Base-by-base conservation (phyloP, 2,113 vertebrate genomes). In the Ageneiosus marmoratus region DNA sequence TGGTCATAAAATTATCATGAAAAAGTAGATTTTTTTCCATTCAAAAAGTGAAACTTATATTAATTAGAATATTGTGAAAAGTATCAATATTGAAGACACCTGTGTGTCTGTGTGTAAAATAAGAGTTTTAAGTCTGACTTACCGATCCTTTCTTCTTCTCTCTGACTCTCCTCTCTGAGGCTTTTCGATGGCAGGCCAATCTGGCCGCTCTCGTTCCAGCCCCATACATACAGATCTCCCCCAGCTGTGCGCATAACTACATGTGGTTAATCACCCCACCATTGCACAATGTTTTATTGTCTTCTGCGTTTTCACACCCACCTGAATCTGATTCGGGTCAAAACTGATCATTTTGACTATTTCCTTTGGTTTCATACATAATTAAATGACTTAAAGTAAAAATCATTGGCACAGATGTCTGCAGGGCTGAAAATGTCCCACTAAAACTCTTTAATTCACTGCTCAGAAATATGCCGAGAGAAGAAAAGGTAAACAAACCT, bases 201-300 rank as follows among this genome's bases (percentile, higher is more conserved):
- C 89, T 99, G 97, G 0, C 98, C 97, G 0, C 95, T 95, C 75
- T 98, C 96, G 4, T 99, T 99, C 98, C 97, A 99, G 87, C 98
- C 97, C 98, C 98, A 99, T 77, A 95, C 4, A 1, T 99, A 99
- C 51, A 99, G 85, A 72, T 99, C 98, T 20, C 97, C 96, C 0
- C 90, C 89, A 55, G 93, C 97, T 99, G 84, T 79, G 65, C 79
- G 72, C 44, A 79, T 81, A 46, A 85, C 81, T 0, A 1, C 2
- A 67, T 82, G 65, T 5, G 29, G 78, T 53, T 50, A 7, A 8
- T 22, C 0, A 48, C 51, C n/a, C 16, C 37, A 56, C 20, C 1
- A 12, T n/a, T 46, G 9, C 32, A 29, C 22, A 53, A 46, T 46
- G 48, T 6, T 32, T 46, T 27, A 46, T 7, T 62, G 55, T 2